These are phyloP conservation scores for Euwallacea similis DNA, from an alignment of 1,140 invertebrate genomes.

Conservation along the genomic window DNA sequence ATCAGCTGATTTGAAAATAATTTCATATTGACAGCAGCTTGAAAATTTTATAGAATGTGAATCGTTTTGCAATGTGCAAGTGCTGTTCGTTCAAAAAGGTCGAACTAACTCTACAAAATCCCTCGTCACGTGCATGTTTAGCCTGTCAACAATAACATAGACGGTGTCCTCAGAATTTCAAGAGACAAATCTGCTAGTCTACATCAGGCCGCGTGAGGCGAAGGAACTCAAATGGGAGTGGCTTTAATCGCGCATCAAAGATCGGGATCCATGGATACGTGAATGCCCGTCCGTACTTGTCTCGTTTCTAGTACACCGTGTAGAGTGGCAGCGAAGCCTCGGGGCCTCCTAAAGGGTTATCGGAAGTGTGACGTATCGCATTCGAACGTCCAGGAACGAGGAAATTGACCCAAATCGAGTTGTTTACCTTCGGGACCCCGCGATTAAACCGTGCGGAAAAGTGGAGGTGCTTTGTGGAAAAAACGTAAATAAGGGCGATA, in stretches of 20 bases:
- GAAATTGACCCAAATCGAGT: constrained; percentile 13
- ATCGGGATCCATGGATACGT: constrained; percentile 31
- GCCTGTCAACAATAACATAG: constrained; percentile 26
- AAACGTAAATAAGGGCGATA: constrained; percentile 14
- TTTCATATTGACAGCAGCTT: too few species aligned
- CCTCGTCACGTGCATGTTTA: constrained; percentile 34
- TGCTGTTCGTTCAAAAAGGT: not conserved
- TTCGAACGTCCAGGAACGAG: not conserved
- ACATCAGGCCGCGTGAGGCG: constrained; percentile 11
- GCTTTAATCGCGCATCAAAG: constrained; percentile 37
- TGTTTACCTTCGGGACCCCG: constrained; percentile 14
- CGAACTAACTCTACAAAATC: not conserved
- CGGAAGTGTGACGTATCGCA: constrained; percentile 28
- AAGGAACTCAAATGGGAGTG: constrained; percentile 33
- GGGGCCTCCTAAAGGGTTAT: constrained; percentile 15
- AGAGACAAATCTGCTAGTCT: constrained; percentile 19
- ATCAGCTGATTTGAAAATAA: too few species aligned
- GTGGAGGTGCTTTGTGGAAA: constrained; percentile 12
- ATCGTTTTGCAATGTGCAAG: too few species aligned
- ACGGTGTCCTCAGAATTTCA: constrained; percentile 23
- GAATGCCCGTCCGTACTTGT: constrained; percentile 27
- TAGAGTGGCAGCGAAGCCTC: constrained; percentile 25
- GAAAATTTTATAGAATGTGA: too few species aligned
- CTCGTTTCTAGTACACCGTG: constrained; percentile 30
- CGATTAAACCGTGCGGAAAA: constrained; percentile 11